Conservation (phyloP, 2,797 vertebrate genomes). For the Nothura maculosa region DNA sequence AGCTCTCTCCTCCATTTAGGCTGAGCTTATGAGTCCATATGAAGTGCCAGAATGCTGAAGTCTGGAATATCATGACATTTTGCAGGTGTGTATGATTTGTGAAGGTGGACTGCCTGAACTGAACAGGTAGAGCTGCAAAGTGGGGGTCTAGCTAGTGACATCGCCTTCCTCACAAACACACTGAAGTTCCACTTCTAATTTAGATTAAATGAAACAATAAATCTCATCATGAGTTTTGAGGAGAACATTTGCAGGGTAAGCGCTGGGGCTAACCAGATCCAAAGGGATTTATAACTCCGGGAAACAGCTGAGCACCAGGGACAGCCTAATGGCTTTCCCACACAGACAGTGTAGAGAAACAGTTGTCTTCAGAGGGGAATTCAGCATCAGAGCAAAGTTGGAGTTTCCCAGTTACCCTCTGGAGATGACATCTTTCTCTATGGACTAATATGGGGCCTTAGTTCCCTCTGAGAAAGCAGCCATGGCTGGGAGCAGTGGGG, state of each 20-base stretch:
- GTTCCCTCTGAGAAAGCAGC: not conserved
- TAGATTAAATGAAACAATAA: not conserved
- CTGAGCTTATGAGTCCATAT: not conserved
- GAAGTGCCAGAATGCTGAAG: not conserved
- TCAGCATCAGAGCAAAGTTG: not conserved
- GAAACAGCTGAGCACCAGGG: not conserved
- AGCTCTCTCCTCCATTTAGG: slow-evolving; percentile 14
- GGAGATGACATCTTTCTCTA: not conserved
- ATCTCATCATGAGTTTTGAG: not conserved
- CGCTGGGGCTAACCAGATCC: not conserved
- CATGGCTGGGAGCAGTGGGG: not conserved
- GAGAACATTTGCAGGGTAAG: not conserved
- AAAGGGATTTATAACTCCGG: not conserved
- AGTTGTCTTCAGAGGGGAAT: not conserved
- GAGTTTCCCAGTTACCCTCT: not conserved
- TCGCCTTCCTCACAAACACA: not conserved
- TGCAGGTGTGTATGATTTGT: not conserved
- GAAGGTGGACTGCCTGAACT: not conserved
- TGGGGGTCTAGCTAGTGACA: not conserved
- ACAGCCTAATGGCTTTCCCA: not conserved
- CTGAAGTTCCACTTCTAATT: not conserved
- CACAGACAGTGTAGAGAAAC: not conserved
- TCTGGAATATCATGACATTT: not conserved
- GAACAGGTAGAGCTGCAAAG: not conserved
- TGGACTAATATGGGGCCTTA: not conserved